Conservation (phyloP, 2,888 invertebrate species). For the Netelia melanura region DNA sequence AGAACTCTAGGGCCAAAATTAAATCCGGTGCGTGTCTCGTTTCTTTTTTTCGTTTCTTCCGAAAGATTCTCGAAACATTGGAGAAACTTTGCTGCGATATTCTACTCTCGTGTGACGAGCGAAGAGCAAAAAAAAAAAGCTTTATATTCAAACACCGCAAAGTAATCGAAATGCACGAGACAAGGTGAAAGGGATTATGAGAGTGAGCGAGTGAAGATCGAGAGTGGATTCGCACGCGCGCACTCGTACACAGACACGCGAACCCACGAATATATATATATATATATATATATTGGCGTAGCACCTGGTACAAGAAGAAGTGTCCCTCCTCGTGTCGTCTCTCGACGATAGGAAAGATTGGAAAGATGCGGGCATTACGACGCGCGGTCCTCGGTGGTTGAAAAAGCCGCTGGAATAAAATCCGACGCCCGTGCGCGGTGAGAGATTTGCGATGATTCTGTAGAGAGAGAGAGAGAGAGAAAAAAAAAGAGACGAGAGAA, state of each 20-base stretch:
- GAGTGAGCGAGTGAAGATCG: constrained; percentile 61
- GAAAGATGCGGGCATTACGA: constrained; percentile 56
- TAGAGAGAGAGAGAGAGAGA: constrained; percentile 46
- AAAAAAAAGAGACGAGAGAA: constrained; percentile 54
- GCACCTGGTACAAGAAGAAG: constrained; percentile 23
- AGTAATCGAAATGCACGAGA: constrained; percentile 56
- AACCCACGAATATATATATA: neutral
- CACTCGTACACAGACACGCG: neutral
- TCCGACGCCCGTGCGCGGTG: constrained; percentile 38
- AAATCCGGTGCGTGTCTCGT: too few species aligned
- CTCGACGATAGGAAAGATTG: constrained; percentile 52
- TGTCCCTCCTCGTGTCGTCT: constrained; percentile 22
- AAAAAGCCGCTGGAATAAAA: constrained; percentile 60
- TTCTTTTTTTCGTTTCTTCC: too few species aligned
- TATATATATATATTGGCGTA: neutral
- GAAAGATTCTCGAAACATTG: neutral
- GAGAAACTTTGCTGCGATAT: neutral
- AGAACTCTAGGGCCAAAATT: too few species aligned
- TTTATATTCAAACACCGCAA: constrained; percentile 35
- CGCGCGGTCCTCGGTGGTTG: constrained; percentile 56
- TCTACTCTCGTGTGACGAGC: neutral
- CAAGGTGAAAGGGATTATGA: constrained; percentile 63
- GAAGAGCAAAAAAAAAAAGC: neutral
- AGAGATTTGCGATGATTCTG: constrained; percentile 64
- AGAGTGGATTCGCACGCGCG: constrained; percentile 58